Percentiles rank a stretch among this genome's conserved stretches.
Conservation (phyloP, 2,797 vertebrate species). For the Fratercula arctica region DNA sequence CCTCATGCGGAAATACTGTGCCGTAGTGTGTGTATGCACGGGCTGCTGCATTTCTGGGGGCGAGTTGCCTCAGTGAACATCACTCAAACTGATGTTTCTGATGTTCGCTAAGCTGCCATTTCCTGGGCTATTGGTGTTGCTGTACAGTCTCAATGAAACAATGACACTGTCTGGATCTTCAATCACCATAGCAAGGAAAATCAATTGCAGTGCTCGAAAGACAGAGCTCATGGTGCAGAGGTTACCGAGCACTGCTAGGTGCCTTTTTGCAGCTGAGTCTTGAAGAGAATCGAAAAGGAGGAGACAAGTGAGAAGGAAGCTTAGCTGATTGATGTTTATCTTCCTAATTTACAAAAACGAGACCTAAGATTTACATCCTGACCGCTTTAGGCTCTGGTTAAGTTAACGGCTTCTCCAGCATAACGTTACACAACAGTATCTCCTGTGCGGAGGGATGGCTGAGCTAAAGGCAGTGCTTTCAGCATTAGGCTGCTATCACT, state of each 20-base stretch:
- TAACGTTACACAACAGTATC: neutral
- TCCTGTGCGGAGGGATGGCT: neutral
- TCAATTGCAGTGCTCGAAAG: slow-evolving; percentile 53
- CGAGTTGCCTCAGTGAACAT: neutral
- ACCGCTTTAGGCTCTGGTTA: slow-evolving; percentile 32
- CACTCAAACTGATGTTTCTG: slow-evolving; percentile 37
- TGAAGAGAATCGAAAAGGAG: slow-evolving; percentile 47
- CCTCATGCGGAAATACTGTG: neutral
- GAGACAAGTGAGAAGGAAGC: slow-evolving; percentile 15
- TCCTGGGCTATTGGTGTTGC: slow-evolving; percentile 49
- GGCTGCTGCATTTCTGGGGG: neutral
- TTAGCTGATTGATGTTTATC: slow-evolving; percentile 45
- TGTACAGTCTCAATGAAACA: slow-evolving; percentile 42
- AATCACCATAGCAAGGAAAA: slow-evolving; percentile 55
- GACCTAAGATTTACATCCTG: slow-evolving; percentile 38
- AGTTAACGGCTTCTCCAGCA: slow-evolving; percentile 13
- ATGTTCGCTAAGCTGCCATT: slow-evolving; percentile 23
- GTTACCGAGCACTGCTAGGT: slow-evolving; percentile 47
- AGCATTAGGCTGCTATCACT: neutral
- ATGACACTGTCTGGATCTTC: slow-evolving; percentile 53
- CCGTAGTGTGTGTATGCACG: neutral
- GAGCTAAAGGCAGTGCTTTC: neutral
- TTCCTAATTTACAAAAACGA: slow-evolving; percentile 38
- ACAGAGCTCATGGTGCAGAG: slow-evolving; percentile 52
- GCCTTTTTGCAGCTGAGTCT: slow-evolving; percentile 26